Percentiles rank a stretch among this genome's conserved stretches.
phyloP scores from a whole-genome alignment of 2,113 vertebrate species.

The Amazona vittata region DNA sequence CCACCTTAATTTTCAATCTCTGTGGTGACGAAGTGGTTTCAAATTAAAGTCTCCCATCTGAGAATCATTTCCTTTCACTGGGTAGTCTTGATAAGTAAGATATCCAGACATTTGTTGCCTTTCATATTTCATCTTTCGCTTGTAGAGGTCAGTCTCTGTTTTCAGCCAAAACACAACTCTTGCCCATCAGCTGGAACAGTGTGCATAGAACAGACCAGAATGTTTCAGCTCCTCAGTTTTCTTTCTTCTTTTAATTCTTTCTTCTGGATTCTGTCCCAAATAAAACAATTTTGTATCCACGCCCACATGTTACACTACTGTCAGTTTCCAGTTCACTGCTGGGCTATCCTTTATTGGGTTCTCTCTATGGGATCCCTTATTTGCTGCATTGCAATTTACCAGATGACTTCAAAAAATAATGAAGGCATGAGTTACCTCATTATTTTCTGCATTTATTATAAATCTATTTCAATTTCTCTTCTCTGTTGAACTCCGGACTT shows the following conservation, averaged over 20 bases:
- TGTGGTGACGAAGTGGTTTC: not conserved
- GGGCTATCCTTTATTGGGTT: not conserved
- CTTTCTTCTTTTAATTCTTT: not conserved
- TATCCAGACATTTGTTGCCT: not conserved
- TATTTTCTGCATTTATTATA: not conserved
- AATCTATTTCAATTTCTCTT: not conserved
- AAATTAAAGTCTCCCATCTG: not conserved
- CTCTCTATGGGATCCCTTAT: not conserved
- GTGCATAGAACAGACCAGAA: rapidly evolving
- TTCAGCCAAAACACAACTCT: not conserved
- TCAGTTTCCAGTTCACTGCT: not conserved
- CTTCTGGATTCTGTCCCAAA: not conserved
- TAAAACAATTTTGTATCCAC: not conserved
- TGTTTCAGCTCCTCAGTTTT: not conserved
- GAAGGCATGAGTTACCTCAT: not conserved
- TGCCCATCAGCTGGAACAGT: not conserved
- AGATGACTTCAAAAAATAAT: not conserved
- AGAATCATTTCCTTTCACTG: not conserved
- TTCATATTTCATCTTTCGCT: not conserved
- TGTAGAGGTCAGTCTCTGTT: not conserved
- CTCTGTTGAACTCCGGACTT: not conserved
- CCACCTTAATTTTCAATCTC: not conserved
- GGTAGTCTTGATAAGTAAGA: not conserved
- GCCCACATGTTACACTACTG: not conserved
- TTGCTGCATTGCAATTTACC: not conserved